Base-by-base conservation (phyloP, 2,113 vertebrate genomes). In the Nerophis ophidion region DNA sequence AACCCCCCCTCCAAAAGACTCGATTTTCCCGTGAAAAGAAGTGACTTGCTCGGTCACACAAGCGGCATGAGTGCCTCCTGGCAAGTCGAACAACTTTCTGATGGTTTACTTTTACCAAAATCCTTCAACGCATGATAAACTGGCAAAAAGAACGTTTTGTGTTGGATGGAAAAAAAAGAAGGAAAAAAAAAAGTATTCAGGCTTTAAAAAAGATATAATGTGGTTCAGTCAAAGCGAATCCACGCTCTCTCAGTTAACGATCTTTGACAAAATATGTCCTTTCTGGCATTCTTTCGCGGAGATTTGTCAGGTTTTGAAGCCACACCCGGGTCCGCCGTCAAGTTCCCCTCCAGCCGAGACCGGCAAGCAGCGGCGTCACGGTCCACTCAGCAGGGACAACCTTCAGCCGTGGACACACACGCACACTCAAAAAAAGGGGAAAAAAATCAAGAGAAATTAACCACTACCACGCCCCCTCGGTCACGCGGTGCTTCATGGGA, bases 251-350 rank as follows among this genome's bases (percentile, higher is more conserved):
- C 35, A 42, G 4, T 17, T 38, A 10, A 56, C 16, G 54, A 12
- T 40, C 49, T 55, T 71, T 66, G 35, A 72, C 33, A 56, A 11
- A 19, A 56, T 63, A 35, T 42, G 16, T 63, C 65, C 61, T 45
- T 59, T 48, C n/a, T 10, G 57, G 61, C 76, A 77, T 81, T 78
- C 66, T 71, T 72, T 58, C 5, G 71, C 70, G 61, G 67, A 83
- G 84, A 85, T 89, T 85, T 84, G 68, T 80, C 75, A 76, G 80
- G 61, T 76, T 44, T 81, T 61, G 71, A 77, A 86, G 86, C 90
- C 90, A 91, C 90, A 89, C 90, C 90, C 90, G 88, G 35, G 65
- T 61, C 70, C 62, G 66, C 79, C 64, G 74, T 75, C 74, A 85
- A 87, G 84, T 89, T 86, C 75, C 80, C 73, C 72, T 71, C 66